phyloP scores from a whole-genome alignment of 2,888 invertebrate species.

The Ferrisia virgata region DNA sequence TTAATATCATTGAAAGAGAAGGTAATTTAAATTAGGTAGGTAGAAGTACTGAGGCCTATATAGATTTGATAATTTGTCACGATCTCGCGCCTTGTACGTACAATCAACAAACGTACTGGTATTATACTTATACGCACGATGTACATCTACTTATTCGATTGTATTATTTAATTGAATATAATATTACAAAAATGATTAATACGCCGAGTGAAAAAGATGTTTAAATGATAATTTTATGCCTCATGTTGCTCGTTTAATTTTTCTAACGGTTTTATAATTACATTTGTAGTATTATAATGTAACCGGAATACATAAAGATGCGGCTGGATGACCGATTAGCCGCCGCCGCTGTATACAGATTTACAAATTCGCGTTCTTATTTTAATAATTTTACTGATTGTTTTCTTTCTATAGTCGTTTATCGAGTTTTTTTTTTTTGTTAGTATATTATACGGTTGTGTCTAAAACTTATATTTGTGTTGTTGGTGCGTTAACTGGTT shows the following conservation, averaged over 20 bases:
- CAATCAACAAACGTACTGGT: neutral
- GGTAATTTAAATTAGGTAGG: constrained; percentile 27
- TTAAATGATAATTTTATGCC: constrained; percentile 32
- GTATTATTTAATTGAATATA: constrained; percentile 30
- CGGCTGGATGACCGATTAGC: constrained; percentile 10
- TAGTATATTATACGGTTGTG: neutral
- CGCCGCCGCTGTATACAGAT: constrained; percentile 12
- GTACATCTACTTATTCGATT: neutral
- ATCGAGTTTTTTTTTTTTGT: neutral
- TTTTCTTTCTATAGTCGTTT: constrained; percentile 16
- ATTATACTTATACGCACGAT: neutral
- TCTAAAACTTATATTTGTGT: neutral
- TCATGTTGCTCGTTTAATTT: constrained; percentile 22
- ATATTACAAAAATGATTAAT: constrained; percentile 30
- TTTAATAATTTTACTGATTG: constrained; percentile 31
- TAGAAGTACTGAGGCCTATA: too few relatives aligned
- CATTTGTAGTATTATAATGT: constrained; percentile 21
- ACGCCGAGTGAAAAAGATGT: constrained; percentile 29
- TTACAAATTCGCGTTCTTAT: constrained; percentile 25
- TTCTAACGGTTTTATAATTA: constrained; percentile 32
- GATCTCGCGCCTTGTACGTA: neutral
- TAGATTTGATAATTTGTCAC: constrained; percentile 31
- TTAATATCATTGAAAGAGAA: constrained; percentile 15
- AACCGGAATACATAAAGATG: constrained; percentile 20
- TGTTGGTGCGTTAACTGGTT: neutral